phyloP scores from a whole-genome alignment of 2,888 invertebrate genomes.

The Drosophila recens region DNA sequence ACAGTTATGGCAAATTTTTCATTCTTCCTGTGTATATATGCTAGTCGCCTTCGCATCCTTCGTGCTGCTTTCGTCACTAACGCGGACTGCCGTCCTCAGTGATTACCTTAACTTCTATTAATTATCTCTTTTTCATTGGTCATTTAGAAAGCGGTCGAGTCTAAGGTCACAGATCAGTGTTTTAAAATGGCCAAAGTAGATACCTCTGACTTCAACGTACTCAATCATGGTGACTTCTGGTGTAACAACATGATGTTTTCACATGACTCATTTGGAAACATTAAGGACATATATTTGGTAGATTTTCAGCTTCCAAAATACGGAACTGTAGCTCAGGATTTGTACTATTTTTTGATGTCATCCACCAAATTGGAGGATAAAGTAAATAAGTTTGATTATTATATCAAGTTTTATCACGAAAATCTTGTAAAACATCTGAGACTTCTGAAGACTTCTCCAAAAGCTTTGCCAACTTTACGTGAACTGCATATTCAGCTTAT shows the following conservation, averaged over 20 bases:
- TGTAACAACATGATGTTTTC: slow-evolving; percentile 81
- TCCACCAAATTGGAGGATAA: slow-evolving; percentile 80
- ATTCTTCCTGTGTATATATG: too few species aligned
- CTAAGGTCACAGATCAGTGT: slow-evolving; percentile 46
- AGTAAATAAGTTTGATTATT: slow-evolving; percentile 79
- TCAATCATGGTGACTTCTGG: slow-evolving; percentile 81
- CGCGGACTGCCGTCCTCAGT: too few species aligned
- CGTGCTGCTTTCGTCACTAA: too few species aligned
- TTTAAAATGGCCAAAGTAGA: slow-evolving; percentile 45
- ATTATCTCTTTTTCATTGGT: not conserved
- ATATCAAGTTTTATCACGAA: slow-evolving; percentile 78
- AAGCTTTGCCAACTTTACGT: slow-evolving; percentile 69
- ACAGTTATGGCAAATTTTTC: too few species aligned
- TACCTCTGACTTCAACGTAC: slow-evolving; percentile 62
- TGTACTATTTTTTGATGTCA: slow-evolving; percentile 78
- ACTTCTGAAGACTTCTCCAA: slow-evolving; percentile 68
- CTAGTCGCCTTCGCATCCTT: too few species aligned
- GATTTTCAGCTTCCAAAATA: slow-evolving; percentile 81
- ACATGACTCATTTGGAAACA: slow-evolving; percentile 66
- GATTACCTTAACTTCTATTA: too few species aligned
- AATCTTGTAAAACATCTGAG: slow-evolving; percentile 71
- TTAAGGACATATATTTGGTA: slow-evolving; percentile 72
- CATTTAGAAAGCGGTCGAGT: slow-evolving; percentile 42
- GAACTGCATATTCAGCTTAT: slow-evolving; percentile 71
- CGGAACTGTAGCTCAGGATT: slow-evolving; percentile 76